Evolutionary conservation across 37 sponge, comb jelly and placozoan species (phyloP), one percentile per base, ranked within the genome.

Genomic region (Petrosia ficiformis): DNA sequence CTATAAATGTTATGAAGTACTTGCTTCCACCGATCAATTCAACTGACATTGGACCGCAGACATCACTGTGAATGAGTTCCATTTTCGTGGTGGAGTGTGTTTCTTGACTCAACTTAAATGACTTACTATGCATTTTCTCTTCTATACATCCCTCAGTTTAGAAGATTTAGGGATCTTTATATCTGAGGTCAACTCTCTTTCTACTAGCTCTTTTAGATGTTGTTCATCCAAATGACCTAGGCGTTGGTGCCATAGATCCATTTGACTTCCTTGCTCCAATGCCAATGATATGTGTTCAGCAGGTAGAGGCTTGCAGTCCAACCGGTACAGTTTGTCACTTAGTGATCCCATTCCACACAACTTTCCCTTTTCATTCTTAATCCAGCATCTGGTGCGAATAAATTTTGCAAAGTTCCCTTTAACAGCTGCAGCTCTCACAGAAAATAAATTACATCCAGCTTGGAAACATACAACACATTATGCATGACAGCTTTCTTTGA

Each of bases 401-500:
- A 61, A 61, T 59, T 35, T 73, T 21, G 72, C 32, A 59, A 39
- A 1, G 39, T 75, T 68, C 1, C 83, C 83, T 31, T 58, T 67
- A 14, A 5, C 29, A 28, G 77, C 59, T 29, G 78, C 78, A 37
- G 77, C 73, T 33, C 78, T 68, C 39, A 77, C 77, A 2, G 84
- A 84, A 33, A 84, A 84, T 31, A 84, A 73, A 39, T 84, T 84
- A 42, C 77, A 77, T 77, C 42, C 14, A 82, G 76, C 34, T 82
- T 68, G 2, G 83, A 76, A 16, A 82, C 83, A 69, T 75, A 69
- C 25, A 82, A 63, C 2, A 75, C 83, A 19, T 16, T 48, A 16
- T 48, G 14, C 54, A 48, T 19, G 14, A 48, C 14, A 14, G 14
- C 14, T 48, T 48, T 14, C 14, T 14, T 48, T 14, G 8, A 8